These are phyloP conservation scores for Catocala sponsa DNA, from an alignment of 2,888 invertebrate species.

Conservation along the genomic window DNA sequence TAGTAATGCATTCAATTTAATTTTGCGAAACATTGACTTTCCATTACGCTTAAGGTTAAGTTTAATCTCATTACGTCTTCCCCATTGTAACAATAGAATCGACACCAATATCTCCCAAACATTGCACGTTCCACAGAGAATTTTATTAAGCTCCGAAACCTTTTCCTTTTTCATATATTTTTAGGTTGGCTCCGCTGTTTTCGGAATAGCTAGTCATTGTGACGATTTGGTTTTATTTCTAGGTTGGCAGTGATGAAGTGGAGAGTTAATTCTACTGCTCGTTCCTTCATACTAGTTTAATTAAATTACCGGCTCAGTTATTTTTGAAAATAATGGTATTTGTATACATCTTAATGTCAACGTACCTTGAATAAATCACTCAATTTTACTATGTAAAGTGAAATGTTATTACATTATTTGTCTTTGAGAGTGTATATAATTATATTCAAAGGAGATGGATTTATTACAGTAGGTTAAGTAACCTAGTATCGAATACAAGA, in stretches of 20 bases:
- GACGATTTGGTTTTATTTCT: slow-evolving; percentile 37
- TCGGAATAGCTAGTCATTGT: slow-evolving; percentile 32
- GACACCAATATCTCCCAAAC: slow-evolving; percentile 22
- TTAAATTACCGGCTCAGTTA: neutral
- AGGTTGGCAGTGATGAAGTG: slow-evolving; percentile 30
- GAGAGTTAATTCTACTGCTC: slow-evolving; percentile 17
- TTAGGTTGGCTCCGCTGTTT: slow-evolving; percentile 33
- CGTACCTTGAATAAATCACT: no score
- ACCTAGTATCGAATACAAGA: no score
- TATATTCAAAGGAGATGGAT: no score
- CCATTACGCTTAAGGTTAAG: neutral
- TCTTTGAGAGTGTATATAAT: no score
- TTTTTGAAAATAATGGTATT: slow-evolving; percentile 2
- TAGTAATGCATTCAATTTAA: no score
- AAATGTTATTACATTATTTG: no score
- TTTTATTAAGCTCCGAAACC: slow-evolving; percentile 16
- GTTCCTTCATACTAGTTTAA: slow-evolving; percentile 12
- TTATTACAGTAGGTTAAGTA: no score
- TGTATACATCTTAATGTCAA: no score
- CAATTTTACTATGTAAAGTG: no score
- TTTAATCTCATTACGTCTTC: slow-evolving; percentile 15
- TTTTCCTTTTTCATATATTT: slow-evolving; percentile 31
- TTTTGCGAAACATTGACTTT: no score
- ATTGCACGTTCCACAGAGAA: slow-evolving; percentile 5
- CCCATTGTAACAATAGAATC: no score